These are phyloP conservation scores for Lates calcarifer DNA, from an alignment of 2,113 vertebrate genomes.

Conservation along the genomic window DNA sequence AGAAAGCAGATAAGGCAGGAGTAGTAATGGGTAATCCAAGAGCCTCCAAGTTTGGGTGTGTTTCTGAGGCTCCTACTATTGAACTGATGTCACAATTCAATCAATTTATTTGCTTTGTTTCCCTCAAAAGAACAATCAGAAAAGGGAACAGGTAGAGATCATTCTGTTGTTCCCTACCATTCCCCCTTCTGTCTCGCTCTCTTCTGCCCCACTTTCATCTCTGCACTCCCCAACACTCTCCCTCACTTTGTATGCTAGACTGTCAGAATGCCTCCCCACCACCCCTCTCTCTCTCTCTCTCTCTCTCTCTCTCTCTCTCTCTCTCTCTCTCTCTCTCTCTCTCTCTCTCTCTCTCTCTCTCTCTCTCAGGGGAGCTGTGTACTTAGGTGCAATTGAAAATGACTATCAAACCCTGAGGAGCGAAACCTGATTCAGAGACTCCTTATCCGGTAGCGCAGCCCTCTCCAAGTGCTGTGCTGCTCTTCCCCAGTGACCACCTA, in stretches of 20 bases:
- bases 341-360: constrained; percentile 9
- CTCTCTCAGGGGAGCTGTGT: constrained; percentile 70
- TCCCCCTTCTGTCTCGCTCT: constrained; percentile 10
- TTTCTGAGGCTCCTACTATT: neutral
- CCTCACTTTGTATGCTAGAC: constrained; percentile 48
- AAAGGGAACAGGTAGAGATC: neutral
- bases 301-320: constrained; percentile 37
- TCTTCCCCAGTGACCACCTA: constrained; percentile 57
- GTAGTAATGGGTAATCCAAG: constrained; percentile 22
- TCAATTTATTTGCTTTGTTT: constrained; percentile 24
- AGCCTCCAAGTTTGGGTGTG: neutral
- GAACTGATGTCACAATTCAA: constrained; percentile 10
- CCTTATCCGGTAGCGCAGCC: constrained; percentile 60
- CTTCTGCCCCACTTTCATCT: constrained; percentile 4
- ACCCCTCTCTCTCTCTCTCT: constrained; percentile 33
- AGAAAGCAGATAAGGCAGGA: constrained; percentile 29
- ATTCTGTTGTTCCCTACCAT: neutral
- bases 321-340: constrained; percentile 31
- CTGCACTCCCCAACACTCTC: neutral
- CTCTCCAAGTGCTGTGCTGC: constrained; percentile 52
- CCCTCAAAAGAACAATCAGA: neutral
- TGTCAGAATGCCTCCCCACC: constrained; percentile 32
- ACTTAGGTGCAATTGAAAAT: constrained; percentile 75
- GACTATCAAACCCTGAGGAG: constrained; percentile 74
- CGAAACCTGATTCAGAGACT: constrained; percentile 74